Evolutionary conservation across 2,797 vertebrate species (phyloP).

Genomic region (Dipus sagitta): DNA sequence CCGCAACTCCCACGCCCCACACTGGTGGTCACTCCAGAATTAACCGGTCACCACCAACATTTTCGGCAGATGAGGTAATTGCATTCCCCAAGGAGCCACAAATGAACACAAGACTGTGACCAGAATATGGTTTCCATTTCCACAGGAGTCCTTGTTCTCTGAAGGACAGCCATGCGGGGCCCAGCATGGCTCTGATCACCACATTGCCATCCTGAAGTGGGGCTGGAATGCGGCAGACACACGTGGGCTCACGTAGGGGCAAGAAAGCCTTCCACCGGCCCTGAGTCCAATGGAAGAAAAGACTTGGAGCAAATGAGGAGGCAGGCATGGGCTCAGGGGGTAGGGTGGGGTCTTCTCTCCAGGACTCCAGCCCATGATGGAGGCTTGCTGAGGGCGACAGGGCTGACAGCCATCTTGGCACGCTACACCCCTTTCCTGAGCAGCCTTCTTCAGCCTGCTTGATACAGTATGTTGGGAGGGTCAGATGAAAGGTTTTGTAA

Average conservation of each 20-base stretch:
- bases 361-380: rapidly evolving
- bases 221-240: neutral
- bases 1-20: neutral
- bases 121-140: slow-evolving; percentile 33
- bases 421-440: neutral
- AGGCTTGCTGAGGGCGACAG: neutral
- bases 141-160: slow-evolving; percentile 61
- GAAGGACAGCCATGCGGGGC: slow-evolving; percentile 42
- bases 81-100: slow-evolving; percentile 67
- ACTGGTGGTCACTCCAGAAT: slow-evolving; percentile 61
- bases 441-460: neutral
- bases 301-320: neutral
- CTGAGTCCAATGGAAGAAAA: neutral
- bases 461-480: too few relatives aligned
- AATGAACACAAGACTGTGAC: slow-evolving; percentile 63
- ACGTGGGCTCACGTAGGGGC: neutral
- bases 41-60: slow-evolving; percentile 59
- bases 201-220: neutral
- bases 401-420: neutral
- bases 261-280: neutral
- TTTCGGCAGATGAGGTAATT: slow-evolving; percentile 72
- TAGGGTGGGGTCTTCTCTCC: too few relatives aligned
- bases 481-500: neutral
- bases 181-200: slow-evolving; percentile 58
- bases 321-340: neutral